These are phyloP conservation scores for Lamprologus ornatipinnis DNA, from an alignment of 2,113 vertebrate genomes.

Conservation along the genomic window DNA sequence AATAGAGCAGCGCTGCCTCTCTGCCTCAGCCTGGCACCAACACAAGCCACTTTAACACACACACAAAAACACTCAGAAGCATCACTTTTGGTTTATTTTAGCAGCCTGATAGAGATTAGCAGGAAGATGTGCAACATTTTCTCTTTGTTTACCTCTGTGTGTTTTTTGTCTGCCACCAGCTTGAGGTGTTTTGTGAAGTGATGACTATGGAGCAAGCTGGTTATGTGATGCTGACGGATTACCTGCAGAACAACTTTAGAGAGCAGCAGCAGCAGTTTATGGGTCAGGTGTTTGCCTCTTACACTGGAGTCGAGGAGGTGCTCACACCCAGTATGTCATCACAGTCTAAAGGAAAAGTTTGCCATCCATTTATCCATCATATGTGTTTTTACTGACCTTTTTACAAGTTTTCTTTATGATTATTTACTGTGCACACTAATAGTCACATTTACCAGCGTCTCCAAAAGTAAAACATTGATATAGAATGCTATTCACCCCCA, in stretches of 20 bases:
- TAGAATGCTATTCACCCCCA: not conserved
- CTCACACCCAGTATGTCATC: slow-evolving; percentile 79
- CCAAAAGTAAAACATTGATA: not conserved
- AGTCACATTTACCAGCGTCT: not conserved
- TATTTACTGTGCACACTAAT: not conserved
- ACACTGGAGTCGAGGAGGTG: slow-evolving; percentile 88
- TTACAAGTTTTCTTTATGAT: not conserved
- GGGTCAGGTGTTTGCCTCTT: slow-evolving; percentile 89
- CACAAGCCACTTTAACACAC: slow-evolving; percentile 2
- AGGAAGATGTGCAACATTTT: not conserved
- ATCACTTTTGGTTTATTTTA: not conserved
- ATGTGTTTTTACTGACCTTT: not conserved
- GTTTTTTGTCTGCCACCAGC: slow-evolving; percentile 48
- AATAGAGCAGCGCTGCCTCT: slow-evolving; percentile 20
- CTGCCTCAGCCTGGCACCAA: not conserved
- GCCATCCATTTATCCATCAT: not conserved
- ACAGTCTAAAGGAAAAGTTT: not conserved
- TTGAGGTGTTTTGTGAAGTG: slow-evolving; percentile 94
- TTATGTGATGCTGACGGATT: slow-evolving; percentile 96
- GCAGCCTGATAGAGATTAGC: not conserved
- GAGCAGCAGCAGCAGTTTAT: slow-evolving; percentile 89
- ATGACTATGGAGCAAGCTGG: slow-evolving; percentile 96
- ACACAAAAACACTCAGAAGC: not conserved
- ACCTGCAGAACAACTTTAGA: slow-evolving; percentile 94
- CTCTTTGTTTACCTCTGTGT: not conserved